These are phyloP conservation scores for Macroteleia sp. DNA, from an alignment of 2,888 invertebrate genomes.

Conservation along the genomic window DNA sequence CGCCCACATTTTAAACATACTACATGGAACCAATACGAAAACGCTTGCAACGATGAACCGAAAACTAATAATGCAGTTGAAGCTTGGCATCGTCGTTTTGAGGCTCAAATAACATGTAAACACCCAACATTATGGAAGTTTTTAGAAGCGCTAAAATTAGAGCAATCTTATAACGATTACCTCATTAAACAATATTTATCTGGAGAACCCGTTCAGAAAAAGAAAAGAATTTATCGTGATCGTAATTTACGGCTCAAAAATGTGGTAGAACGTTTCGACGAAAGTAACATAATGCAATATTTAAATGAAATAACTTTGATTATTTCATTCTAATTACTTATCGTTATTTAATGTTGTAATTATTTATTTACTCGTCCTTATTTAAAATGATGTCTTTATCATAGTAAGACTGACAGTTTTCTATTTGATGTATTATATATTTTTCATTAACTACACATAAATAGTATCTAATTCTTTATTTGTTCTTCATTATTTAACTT, in stretches of 20 bases:
- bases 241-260: not conserved
- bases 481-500: no score
- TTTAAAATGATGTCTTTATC: no score
- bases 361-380: no score
- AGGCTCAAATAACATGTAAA: constrained; percentile 7
- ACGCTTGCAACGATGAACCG: not conserved
- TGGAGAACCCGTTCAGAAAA: not conserved
- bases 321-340: not conserved
- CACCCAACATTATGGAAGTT: constrained; percentile 12
- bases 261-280: not conserved
- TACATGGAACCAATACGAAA: constrained; percentile 5
- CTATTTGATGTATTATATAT: no score
- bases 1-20: constrained; percentile 1
- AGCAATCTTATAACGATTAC: constrained; percentile 9
- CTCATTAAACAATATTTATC: constrained; percentile 1
- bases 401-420: no score
- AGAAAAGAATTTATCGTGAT: not conserved
- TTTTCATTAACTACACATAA: no score
- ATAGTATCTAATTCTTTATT: no score
- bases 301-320: not conserved
- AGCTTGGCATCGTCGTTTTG: constrained; percentile 11
- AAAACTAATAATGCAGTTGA: constrained; percentile 11
- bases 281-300: not conserved
- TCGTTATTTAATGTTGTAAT: no score
- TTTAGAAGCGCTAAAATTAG: constrained; percentile 1